These are phyloP conservation scores for Chloropsis cyanopogon DNA, from an alignment of 2,113 vertebrate species.

Conservation along the genomic window DNA sequence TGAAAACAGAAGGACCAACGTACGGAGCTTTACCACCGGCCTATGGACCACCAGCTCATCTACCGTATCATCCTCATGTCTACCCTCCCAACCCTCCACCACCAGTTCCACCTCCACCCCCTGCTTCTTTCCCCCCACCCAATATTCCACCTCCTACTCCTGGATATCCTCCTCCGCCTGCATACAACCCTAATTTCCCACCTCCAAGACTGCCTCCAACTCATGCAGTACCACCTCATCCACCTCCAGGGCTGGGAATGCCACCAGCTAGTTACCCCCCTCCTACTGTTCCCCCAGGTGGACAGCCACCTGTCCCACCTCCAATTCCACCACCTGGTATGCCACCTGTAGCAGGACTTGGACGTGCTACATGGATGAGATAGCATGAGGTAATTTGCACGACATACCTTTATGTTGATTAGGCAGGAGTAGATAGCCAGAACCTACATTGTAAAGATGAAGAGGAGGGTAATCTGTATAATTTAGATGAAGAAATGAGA, in stretches of 20 bases:
- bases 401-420: not conserved
- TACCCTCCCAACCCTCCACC: conserved; percentile 78
- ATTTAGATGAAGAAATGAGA: conserved; percentile 27
- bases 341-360: conserved; percentile 85
- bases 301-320: conserved; percentile 88
- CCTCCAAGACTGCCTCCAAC: conserved; percentile 83
- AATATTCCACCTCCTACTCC: conserved; percentile 83
- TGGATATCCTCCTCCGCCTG: conserved; percentile 84
- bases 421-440: conserved; percentile 39
- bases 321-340: conserved; percentile 89
- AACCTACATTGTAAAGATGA: conserved; percentile 44
- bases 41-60: conserved; percentile 82
- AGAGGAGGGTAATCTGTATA: conserved; percentile 50
- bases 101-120: conserved; percentile 72
- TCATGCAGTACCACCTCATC: conserved; percentile 79
- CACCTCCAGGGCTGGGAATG: conserved; percentile 86
- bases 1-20: conserved; percentile 92
- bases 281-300: conserved; percentile 85
- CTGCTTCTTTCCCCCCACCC: conserved; percentile 77
- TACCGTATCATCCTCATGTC: conserved; percentile 88
- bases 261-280: conserved; percentile 88
- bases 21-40: conserved; percentile 85
- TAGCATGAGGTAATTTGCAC: conserved; percentile 69
- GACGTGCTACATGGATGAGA: conserved; percentile 93
- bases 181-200: conserved; percentile 86